Evolutionary conservation across 23 tunicate species (phyloP), one percentile per base, ranked within the genome.

Genomic region (Oikopleura albicans): DNA sequence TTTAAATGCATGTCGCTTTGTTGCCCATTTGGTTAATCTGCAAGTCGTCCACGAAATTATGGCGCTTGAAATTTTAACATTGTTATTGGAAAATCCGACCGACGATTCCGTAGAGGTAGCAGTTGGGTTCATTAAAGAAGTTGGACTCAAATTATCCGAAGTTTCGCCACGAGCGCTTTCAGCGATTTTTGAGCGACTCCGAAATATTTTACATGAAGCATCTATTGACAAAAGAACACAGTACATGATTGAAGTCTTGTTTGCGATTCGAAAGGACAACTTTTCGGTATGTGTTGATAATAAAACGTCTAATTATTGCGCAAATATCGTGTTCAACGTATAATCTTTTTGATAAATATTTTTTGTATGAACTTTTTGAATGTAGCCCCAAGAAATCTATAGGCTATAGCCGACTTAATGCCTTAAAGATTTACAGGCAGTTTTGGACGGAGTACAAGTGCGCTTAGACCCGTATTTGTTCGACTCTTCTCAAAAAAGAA

Each of bases 101-200:
- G 94, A 93, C 83, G 98, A 93, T 66, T 93, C 98, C 27, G 98
- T 93, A 41, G 98, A 93, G 85, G 98, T 92, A 41, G 97, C 97
- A 0, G 84, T 92, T 75, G 97, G 97, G 29, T 92, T 92, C 86
- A 39, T 92, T 0, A 92, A 92, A 86, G 97, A 92, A 66, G 63
- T 86, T 86, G 97, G 97, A 0, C 89, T 85, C 39, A 92, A 92
- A 75, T 63, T 92, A n/a, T 83, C 89, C 40, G 97, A 92, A 56
- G 92, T 92, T 39, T 92, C 97, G 0, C 92, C 92, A 0, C 76
- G 97, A 27, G 97, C 92, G 39, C 66, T 92, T 83, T 86, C 89
- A 39, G 97, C 97, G 27, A 91, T 92, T 39, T 90, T 92, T 83
- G 92, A 92, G 83, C 41, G 97, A 84, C 40, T 92, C 40, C 66